phyloP scores from a whole-genome alignment of 2,797 vertebrate genomes.

The Chrosomus eos region DNA sequence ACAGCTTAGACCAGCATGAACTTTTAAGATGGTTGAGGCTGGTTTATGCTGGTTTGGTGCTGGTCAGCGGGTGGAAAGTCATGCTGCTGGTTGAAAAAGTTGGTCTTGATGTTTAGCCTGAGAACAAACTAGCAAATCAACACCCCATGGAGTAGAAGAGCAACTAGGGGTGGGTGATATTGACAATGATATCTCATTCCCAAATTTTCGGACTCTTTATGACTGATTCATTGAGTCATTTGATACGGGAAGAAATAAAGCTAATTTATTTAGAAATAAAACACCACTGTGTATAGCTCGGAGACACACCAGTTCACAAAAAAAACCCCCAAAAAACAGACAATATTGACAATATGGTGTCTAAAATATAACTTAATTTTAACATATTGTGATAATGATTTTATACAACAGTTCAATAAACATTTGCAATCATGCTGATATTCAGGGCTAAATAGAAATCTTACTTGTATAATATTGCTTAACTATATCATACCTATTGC shows the following conservation, averaged over 20 bases:
- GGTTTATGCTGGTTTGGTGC: conserved; percentile 8
- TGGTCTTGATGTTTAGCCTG: background rate
- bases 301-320: background rate
- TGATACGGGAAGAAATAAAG: background rate
- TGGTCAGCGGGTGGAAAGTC: background rate
- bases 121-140: conserved; percentile 10
- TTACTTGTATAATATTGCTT: background rate
- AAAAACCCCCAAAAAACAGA: background rate
- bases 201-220: background rate
- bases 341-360: background rate
- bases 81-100: background rate
- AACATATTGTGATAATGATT: background rate
- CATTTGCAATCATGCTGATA: background rate
- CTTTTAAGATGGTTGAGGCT: background rate
- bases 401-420: background rate
- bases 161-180: no score
- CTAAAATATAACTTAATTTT: background rate
- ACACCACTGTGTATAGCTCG: background rate
- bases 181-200: no score
- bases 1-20: conserved; percentile 5
- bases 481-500: background rate
- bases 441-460: background rate
- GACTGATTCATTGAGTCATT: background rate
- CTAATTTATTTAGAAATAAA: background rate
- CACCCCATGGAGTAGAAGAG: no score